Conservation (phyloP, 2,797 vertebrate species). For the Nyctalus aviator region DNA sequence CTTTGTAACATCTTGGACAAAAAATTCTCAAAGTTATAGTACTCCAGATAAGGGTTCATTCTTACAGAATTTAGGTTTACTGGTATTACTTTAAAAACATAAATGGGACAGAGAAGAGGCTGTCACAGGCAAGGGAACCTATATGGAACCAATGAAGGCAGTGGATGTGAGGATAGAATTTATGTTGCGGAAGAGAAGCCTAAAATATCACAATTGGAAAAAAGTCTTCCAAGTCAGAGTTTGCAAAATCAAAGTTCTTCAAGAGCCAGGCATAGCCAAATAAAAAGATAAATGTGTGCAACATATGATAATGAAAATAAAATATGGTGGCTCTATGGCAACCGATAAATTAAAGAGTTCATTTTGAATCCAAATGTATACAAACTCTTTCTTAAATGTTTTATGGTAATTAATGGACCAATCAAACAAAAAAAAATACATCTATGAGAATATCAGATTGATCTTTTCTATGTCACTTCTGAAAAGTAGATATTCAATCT, state of each 20-base stretch:
- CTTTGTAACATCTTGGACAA: background rate
- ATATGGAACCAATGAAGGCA: background rate
- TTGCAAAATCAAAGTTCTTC: background rate
- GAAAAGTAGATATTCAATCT: background rate
- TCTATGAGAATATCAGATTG: background rate
- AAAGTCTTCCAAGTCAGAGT: background rate
- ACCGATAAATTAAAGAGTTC: background rate
- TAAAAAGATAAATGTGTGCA: background rate
- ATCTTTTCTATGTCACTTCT: background rate
- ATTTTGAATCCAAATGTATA: background rate
- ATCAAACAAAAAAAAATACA: background rate
- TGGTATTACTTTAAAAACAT: background rate
- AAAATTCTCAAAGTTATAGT: background rate
- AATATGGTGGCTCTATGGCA: background rate
- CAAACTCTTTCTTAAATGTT: constrained; percentile 9
- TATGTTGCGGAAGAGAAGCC: background rate
- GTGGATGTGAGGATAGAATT: background rate
- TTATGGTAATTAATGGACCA: background rate
- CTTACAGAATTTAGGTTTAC: background rate
- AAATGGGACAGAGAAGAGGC: background rate
- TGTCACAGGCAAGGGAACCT: background rate
- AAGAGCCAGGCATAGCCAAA: background rate
- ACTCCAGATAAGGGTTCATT: background rate
- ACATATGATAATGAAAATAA: background rate
- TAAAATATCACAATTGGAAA: constrained; percentile 43